Percentiles rank a stretch among this genome's conserved stretches.
Conservation (phyloP, 2,113 vertebrate species). For the Cryptomyrus ogoouensis region DNA sequence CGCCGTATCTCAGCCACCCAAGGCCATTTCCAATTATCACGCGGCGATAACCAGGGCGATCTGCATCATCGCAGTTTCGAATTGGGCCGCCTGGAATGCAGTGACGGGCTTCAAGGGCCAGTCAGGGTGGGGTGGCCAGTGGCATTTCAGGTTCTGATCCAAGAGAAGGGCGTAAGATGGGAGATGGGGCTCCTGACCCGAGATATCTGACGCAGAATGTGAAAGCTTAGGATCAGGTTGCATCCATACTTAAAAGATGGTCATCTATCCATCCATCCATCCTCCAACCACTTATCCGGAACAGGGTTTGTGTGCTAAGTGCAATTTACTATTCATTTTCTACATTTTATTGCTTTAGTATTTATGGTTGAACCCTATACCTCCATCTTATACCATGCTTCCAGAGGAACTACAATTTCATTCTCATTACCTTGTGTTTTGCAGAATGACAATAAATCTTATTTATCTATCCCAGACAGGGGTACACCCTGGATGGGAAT, state of each 20-base stretch:
- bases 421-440: not conserved
- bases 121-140: not conserved
- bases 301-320: not conserved
- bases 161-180: not conserved
- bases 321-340: not conserved
- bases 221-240: not conserved
- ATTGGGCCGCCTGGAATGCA: not conserved
- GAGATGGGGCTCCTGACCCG: not conserved
- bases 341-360: not conserved
- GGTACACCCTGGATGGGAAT: not conserved
- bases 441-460: not conserved
- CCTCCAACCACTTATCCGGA: not conserved
- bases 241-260: not conserved
- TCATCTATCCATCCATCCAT: not conserved
- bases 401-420: not conserved
- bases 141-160: not conserved
- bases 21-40: not conserved
- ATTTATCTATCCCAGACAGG: not conserved
- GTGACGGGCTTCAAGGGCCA: not conserved
- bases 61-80: not conserved
- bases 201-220: not conserved
- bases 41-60: not conserved
- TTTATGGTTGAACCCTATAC: not conserved
- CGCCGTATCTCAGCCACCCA: not conserved
- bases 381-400: not conserved